Base-by-base conservation (phyloP, 2,797 vertebrate genomes). In the Sarcoramphus papa region DNA sequence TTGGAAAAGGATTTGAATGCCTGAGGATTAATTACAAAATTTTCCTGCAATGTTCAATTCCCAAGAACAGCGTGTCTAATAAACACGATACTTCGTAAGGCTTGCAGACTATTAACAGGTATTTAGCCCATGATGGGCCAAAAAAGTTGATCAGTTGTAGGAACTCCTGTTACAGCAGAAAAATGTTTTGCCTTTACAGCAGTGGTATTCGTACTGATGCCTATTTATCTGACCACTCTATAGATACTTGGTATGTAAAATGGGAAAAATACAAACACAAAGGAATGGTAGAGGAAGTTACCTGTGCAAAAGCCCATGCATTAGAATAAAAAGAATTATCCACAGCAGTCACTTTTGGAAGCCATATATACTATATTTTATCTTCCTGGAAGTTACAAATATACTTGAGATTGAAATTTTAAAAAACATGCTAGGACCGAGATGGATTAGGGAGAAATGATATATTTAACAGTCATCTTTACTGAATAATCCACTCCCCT, bases 401-500 rank as follows among this genome's bases (percentile, higher is more conserved):
- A 33, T 37, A 57, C 33, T 93, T 93, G 72, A 93, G 80, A 70
- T 47, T 51, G 56, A 78, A 73, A 68, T 75, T 40, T 82, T 47
- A 1, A 74, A 91, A 88, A 93, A 33, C 54, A 31, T 79, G 64
- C 51, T 75, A 59, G 90, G 3, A 81, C 47, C 10, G 18, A 83
- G 69, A n/a, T 69, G 88, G 84, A 93, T 93, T 93, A 84, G 20
- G 45, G 33, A 91, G 84, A 62, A 93, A 27, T 22, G 3, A 69
- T 83, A 30, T 22, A 33, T 88, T 92, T 92, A 92, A 81, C 56
- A 64, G 77, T 69, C 7, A 0, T 94, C 81, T 91, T 60, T 50
- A 64, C 60, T 80, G 72, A 96, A 92, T 96, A 95, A 93, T 96
- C 90, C 86, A 90, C 10, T 95, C 72, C 22, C 68, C 63, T 69